A percentile compares a stretch with the other conserved stretches of the same genome.
phyloP scores from a whole-genome alignment of 1,140 invertebrate genomes.

The Philopotamus ludificatus region DNA sequence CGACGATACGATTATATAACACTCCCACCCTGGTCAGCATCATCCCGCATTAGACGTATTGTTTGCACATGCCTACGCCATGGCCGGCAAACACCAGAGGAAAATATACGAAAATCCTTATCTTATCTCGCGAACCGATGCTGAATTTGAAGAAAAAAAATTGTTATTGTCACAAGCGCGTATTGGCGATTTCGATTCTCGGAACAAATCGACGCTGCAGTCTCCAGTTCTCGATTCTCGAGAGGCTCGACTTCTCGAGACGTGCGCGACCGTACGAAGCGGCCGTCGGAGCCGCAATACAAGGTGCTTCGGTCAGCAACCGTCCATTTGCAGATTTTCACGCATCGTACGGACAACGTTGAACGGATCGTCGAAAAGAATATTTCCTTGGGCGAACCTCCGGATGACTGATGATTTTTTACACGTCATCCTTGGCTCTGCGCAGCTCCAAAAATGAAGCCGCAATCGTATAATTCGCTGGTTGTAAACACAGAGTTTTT shows the following conservation, averaged over 20 bases:
- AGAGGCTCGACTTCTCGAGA: background rate
- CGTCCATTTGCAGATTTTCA: background rate
- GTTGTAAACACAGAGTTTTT: too few relatives aligned
- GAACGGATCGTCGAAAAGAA: too few relatives aligned
- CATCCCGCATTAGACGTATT: constrained; percentile 2
- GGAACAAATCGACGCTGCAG: too few relatives aligned
- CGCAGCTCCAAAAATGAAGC: too few relatives aligned
- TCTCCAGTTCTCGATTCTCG: background rate
- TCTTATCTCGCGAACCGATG: background rate
- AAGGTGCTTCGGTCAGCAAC: background rate
- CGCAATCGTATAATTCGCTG: too few relatives aligned
- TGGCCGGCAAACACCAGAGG: too few relatives aligned
- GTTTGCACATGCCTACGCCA: background rate
- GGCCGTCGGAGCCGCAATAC: background rate
- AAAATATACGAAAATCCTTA: too few relatives aligned
- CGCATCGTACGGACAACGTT: background rate
- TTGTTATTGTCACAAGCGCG: background rate
- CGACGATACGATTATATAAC: background rate
- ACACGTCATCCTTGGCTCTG: too few relatives aligned
- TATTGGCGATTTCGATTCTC: too few relatives aligned
- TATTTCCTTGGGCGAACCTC: too few relatives aligned
- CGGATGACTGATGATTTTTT: too few relatives aligned
- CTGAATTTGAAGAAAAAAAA: background rate
- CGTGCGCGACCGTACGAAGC: background rate
- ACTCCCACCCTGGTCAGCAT: background rate